Base-by-base conservation (phyloP, 2,113 vertebrate genomes). In the Neolamprologus modestus region DNA sequence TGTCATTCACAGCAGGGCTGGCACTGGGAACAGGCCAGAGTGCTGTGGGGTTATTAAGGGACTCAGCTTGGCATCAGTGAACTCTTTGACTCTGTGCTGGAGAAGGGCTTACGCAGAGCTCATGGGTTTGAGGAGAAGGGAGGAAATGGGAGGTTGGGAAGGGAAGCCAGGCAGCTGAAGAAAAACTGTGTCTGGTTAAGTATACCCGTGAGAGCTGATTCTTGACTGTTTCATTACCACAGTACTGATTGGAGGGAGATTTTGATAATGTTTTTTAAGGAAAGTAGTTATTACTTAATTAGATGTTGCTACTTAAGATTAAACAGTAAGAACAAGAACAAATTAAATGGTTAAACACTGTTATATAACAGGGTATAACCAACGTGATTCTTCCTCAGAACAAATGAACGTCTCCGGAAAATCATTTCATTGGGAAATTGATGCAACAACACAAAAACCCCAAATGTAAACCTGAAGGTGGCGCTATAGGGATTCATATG, bases 31-130 rank as follows among this genome's bases (percentile, higher is more conserved):
- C 83, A 82, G 85, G 84, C 85, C 78, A 83, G 71, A 92, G 88
- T 90, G 92, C 87, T 79, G 87, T 82, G 86, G 87, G 91, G 90
- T 94, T 94, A 94, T 95, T 94, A 94, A 89, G 91, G 90, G 91
- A 88, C 93, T 92, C 94, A 93, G 93, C 92, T 94, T 94, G 92
- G 91, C 92, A 94, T 91, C 92, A 76, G 84, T 92, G 92, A 91
- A 92, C 90, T 89, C 87, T 90, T 87, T 91, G 90, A 91, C 94
- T 92, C 63, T 40, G 50, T 85, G 89, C 91, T 90, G 84, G 84
- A 92, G 82, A 90, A 88, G 81, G 89, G 84, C 84, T 94, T 91
- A 91, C 81, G 80, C 76, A 87, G 87, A 91, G 90, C 90, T 92
- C 87, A 82, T 92, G 90, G 92, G 81, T 89, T 93, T 85, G 37